Percentiles rank a stretch among this genome's conserved stretches.
Evolutionary conservation across 2,888 invertebrate genomes (phyloP).

Genomic region (Tachina lurida): DNA sequence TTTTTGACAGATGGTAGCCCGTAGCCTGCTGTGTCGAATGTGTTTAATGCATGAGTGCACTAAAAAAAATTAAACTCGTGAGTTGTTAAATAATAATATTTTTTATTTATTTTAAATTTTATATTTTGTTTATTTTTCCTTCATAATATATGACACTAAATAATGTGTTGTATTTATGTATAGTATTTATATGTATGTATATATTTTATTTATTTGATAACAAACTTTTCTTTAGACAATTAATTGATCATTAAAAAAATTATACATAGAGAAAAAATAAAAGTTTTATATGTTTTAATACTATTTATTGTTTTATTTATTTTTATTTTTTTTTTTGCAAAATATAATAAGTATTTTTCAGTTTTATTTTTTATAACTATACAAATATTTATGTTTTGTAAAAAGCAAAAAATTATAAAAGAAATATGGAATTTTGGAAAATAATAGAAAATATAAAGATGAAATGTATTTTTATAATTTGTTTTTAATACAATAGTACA

Average conservation of each 20-base stretch:
- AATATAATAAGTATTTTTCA: constrained; percentile 70
- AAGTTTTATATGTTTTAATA: constrained; percentile 53
- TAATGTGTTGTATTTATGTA: constrained; percentile 70
- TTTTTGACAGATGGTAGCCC: too few species aligned
- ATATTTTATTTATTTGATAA: constrained; percentile 64
- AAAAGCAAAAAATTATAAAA: constrained; percentile 52
- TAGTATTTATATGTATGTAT: constrained; percentile 60
- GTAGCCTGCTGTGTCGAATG: too few species aligned
- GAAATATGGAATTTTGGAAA: constrained; percentile 51
- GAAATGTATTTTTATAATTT: constrained; percentile 50
- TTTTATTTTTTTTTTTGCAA: constrained; percentile 53
- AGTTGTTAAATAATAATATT: constrained; percentile 58
- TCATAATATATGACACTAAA: constrained; percentile 72
- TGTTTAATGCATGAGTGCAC: too few species aligned
- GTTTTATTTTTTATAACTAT: constrained; percentile 75
- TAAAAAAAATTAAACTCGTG: constrained; percentile 26
- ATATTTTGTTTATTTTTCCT: constrained; percentile 49
- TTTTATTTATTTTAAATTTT: constrained; percentile 60
- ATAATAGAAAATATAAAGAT: constrained; percentile 54
- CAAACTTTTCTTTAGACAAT: constrained; percentile 63
- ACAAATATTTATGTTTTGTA: constrained; percentile 59
- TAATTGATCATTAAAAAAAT: constrained; percentile 56
- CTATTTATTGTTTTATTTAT: constrained; percentile 65
- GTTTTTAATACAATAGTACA: constrained; percentile 63
- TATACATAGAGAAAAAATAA: constrained; percentile 55